Evolutionary conservation across 2,797 vertebrate species (phyloP).

Genomic region (Lophotriccus pileatus): DNA sequence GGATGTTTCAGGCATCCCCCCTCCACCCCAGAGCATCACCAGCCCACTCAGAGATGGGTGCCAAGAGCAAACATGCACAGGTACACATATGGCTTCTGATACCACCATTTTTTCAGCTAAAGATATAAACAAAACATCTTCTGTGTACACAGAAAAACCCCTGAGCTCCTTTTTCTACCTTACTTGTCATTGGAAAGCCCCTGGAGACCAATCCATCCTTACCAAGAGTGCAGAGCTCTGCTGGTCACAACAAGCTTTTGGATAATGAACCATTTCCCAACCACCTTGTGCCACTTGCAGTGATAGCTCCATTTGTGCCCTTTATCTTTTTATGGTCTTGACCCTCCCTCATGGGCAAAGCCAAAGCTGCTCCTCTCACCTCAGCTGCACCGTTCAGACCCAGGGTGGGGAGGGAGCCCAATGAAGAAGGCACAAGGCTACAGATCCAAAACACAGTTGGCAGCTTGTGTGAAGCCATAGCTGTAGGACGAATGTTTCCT

Average conservation of each 20-base stretch:
- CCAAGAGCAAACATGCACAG: neutral
- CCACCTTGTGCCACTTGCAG: neutral
- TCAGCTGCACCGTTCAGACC: neutral
- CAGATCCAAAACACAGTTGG: neutral
- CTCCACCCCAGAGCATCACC: neutral
- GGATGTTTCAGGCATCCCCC: neutral
- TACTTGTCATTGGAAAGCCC: neutral
- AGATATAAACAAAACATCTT: neutral
- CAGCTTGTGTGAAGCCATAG: neutral
- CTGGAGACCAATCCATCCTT: neutral
- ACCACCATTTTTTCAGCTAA: neutral
- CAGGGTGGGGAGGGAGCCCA: neutral
- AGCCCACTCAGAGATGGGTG: neutral
- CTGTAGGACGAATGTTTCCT: neutral
- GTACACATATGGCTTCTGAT: accelerated
- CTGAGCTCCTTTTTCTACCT: neutral
- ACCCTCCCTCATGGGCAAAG: neutral
- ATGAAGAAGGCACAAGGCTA: neutral
- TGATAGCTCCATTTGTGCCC: neutral
- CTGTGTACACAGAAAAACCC: neutral
- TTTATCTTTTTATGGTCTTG: neutral
- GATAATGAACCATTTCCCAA: accelerated
- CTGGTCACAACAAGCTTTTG: accelerated
- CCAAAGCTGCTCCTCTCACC: neutral
- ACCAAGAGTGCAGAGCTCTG: neutral